These are phyloP conservation scores for Syngnathus scovelli DNA, from an alignment of 2,113 vertebrate genomes.

Conservation along the genomic window DNA sequence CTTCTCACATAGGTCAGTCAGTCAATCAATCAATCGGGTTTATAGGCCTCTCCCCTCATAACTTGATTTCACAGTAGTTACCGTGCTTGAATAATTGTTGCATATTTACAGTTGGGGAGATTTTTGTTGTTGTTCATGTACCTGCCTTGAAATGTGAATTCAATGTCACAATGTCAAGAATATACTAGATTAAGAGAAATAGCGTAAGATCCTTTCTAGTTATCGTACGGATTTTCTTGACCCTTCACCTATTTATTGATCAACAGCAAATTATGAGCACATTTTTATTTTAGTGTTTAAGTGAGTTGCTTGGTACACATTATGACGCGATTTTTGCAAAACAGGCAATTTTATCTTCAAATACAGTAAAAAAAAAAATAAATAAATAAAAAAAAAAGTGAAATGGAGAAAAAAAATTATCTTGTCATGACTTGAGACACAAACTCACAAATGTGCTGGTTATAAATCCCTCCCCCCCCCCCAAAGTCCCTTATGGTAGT, in stretches of 20 bases:
- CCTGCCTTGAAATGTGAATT: not conserved
- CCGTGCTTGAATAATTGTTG: not conserved
- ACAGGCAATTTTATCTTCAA: no score
- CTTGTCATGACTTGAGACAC: no score
- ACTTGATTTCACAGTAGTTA: not conserved
- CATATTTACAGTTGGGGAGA: not conserved
- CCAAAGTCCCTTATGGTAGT: conserved; percentile 80
- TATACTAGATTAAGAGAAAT: no score
- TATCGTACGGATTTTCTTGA: not conserved
- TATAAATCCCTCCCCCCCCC: conserved; percentile 39
- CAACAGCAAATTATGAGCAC: not conserved
- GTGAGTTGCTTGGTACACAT: no score
- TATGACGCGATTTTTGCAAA: no score
- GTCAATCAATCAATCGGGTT: conserved; percentile 54
- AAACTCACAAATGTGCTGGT: no score
- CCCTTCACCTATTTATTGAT: not conserved
- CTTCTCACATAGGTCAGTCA: conserved; percentile 65
- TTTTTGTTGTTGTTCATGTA: not conserved
- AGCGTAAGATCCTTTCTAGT: not conserved
- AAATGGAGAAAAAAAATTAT: no score
- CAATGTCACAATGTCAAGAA: not conserved
- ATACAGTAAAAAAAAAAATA: no score
- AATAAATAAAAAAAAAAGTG: no score
- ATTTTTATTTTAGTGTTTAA: no score
- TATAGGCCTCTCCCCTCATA: conserved; percentile 21